Evolutionary conservation across 2,888 invertebrate genomes (phyloP).

Genomic region (Dorcus hopei): DNA sequence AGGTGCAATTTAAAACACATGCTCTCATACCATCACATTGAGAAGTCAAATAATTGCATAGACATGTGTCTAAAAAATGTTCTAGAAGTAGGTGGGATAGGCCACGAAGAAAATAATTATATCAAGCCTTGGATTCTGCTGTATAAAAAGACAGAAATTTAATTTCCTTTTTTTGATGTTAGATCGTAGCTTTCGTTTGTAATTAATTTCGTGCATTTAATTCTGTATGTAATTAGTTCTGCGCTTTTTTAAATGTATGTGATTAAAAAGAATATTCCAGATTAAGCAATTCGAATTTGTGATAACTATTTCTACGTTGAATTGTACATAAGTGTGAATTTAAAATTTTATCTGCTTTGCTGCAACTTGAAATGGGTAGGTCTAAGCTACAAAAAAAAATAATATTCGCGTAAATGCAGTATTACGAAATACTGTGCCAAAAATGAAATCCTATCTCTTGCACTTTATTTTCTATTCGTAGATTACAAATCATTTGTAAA

Average conservation of each 20-base stretch:
- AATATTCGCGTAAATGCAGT: constrained; percentile 30
- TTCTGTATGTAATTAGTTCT: constrained; percentile 33
- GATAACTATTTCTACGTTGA: constrained; percentile 38
- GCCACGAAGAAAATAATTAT: too few species aligned
- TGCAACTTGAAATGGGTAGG: not conserved
- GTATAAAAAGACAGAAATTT: constrained; percentile 6
- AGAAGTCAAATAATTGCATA: too few species aligned
- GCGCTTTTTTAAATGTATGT: constrained; percentile 47
- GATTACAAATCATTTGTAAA: constrained; percentile 28
- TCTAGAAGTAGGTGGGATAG: too few species aligned
- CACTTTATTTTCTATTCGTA: constrained; percentile 14
- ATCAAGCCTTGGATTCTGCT: too few species aligned
- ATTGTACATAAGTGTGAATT: constrained; percentile 7
- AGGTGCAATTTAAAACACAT: too few species aligned
- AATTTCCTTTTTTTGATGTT: constrained; percentile 12
- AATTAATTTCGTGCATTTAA: constrained; percentile 27
- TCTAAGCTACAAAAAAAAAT: not conserved
- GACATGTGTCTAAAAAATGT: too few species aligned
- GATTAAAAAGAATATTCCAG: constrained; percentile 47
- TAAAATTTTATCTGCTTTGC: constrained; percentile 1
- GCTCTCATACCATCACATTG: too few species aligned
- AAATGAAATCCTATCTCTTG: constrained; percentile 21
- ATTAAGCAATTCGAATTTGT: constrained; percentile 49
- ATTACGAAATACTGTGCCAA: constrained; percentile 45
- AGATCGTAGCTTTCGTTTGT: constrained; percentile 6